Percentiles rank a stretch among this genome's conserved stretches.
Evolutionary conservation across 2,888 invertebrate genomes (phyloP).

Genomic region (Amblyjoppa proteus): DNA sequence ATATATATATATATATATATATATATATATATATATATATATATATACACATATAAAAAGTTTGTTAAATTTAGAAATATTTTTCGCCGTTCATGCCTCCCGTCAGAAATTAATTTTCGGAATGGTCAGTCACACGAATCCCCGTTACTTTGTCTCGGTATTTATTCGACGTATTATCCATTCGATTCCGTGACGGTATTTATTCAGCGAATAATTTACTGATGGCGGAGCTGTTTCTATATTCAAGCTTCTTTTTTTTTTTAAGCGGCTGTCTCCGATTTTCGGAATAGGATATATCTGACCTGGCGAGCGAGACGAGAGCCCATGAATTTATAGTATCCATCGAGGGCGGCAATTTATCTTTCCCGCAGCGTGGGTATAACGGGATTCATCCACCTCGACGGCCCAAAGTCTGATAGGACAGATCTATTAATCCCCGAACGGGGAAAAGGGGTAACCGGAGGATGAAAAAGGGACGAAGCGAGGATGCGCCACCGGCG

Average conservation of each 20-base stretch:
- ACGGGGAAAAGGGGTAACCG: conserved; percentile 44
- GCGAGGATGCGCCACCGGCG: neutral
- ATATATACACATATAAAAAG: no score
- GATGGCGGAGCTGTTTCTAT: neutral
- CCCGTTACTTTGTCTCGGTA: neutral
- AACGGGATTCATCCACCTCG: conserved; percentile 29
- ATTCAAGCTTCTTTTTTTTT: neutral
- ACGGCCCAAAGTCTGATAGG: conserved; percentile 46
- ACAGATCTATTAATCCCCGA: conserved; percentile 62
- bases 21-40: no score
- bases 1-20: no score
- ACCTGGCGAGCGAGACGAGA: conserved; percentile 5
- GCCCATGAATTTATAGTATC: conserved; percentile 61
- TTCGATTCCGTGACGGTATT: neutral
- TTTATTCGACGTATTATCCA: neutral
- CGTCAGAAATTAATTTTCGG: neutral
- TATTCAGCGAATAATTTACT: neutral
- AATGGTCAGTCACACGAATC: neutral
- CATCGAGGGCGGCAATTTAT: conserved; percentile 52
- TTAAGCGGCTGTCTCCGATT: neutral
- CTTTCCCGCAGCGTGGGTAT: conserved; percentile 29
- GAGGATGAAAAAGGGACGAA: neutral
- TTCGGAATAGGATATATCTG: neutral
- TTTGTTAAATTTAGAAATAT: neutral
- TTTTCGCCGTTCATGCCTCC: neutral